Conservation (phyloP, 2,113 vertebrate species). For the Elanus axillaris region DNA sequence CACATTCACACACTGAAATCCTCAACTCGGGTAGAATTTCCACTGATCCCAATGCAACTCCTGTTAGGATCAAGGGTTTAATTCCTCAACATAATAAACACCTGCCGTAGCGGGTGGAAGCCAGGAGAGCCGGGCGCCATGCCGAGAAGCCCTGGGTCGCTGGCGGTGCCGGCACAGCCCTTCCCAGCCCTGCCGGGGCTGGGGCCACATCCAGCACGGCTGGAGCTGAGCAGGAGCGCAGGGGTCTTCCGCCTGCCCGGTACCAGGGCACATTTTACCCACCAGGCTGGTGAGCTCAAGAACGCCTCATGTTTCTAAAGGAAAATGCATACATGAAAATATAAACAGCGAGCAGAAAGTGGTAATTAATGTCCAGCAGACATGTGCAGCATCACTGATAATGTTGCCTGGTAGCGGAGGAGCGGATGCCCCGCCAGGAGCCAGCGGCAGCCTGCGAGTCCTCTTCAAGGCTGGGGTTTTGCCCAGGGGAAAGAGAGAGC, state of each 20-base stretch:
- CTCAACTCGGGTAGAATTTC: not conserved
- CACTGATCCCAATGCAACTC: not conserved
- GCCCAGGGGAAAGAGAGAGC: not conserved
- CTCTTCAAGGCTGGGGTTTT: not conserved
- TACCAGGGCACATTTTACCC: rapidly evolving
- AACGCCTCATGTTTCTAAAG: not conserved
- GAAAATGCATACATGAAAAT: not conserved
- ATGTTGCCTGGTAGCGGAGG: slow-evolving; percentile 57
- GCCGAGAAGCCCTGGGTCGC: not conserved
- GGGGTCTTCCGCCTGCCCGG: not conserved
- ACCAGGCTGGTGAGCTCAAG: rapidly evolving
- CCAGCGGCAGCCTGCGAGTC: not conserved
- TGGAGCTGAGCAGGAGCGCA: not conserved
- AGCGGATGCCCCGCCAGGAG: not conserved
- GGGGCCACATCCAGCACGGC: not conserved
- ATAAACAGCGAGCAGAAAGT: not conserved
- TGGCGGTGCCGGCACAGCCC: not conserved
- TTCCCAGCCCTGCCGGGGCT: not conserved
- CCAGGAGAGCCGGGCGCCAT: rapidly evolving
- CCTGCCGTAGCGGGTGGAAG: not conserved
- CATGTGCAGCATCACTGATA: slow-evolving; percentile 8
- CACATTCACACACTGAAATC: not conserved
- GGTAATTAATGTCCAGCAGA: not conserved
- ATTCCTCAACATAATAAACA: not conserved
- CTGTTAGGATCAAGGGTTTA: not conserved